phyloP scores from a whole-genome alignment of 2,888 invertebrate species.

The Galeruca laticollis region DNA sequence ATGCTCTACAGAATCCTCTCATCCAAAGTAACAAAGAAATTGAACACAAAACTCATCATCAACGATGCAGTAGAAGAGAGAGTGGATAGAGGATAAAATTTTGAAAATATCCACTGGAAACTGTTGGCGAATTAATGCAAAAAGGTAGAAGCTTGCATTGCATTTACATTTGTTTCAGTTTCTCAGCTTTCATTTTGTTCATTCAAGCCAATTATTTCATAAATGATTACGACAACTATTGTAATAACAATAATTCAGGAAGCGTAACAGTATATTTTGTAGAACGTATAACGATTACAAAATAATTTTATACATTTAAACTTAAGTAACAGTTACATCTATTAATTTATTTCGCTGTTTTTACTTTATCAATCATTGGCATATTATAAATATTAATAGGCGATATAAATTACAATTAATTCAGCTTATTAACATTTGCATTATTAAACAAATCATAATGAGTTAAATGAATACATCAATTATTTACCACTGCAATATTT shows the following conservation, averaged over 20 bases:
- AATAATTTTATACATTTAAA: background rate
- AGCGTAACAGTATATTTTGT: background rate
- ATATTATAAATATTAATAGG: background rate
- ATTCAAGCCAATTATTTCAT: no score
- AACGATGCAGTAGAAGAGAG: no score
- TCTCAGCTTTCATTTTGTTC: no score
- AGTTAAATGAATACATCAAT: background rate
- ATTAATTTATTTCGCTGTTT: background rate
- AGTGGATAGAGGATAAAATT: no score
- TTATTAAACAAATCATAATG: background rate
- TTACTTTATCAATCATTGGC: background rate
- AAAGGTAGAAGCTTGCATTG: no score
- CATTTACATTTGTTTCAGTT: no score
- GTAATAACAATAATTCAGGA: background rate
- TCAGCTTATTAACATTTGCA: background rate
- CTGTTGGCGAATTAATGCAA: no score
- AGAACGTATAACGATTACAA: background rate
- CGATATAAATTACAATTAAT: background rate
- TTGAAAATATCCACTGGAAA: no score
- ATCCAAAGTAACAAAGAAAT: no score
- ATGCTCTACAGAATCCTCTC: no score
- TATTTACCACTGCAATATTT: background rate
- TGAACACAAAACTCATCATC: no score
- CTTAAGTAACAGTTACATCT: background rate
- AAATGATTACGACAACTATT: background rate